Percentiles rank a stretch among this genome's conserved stretches.
These are phyloP conservation scores for Zootoca vivipara DNA, from an alignment of 2,113 vertebrate species.

Conservation along the genomic window DNA sequence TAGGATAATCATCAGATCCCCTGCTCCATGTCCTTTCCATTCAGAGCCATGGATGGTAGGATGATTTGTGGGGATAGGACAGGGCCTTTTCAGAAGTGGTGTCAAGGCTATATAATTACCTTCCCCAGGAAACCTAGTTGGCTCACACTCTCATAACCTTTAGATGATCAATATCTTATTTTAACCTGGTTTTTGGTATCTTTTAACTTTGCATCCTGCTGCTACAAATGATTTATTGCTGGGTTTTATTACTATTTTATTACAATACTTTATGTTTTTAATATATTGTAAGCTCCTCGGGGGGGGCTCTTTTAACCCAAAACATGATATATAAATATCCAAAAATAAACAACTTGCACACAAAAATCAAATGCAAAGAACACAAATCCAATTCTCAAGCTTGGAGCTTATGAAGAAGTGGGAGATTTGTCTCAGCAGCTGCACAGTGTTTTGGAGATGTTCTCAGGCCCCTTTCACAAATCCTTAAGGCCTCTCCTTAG, in stretches of 20 bases:
- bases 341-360: background rate
- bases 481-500: background rate
- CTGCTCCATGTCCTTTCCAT: background rate
- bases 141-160: background rate
- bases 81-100: background rate
- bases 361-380: background rate
- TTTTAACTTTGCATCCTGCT: background rate
- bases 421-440: background rate
- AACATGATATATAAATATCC: background rate
- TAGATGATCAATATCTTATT: background rate
- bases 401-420: background rate
- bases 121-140: background rate
- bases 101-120: background rate
- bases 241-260: too few species aligned
- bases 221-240: background rate
- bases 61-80: background rate
- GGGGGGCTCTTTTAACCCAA: background rate
- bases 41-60: background rate
- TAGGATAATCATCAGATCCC: background rate
- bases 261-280: background rate
- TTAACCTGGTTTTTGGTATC: background rate
- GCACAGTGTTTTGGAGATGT: background rate
- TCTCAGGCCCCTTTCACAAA: background rate
- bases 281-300: background rate
- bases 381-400: background rate